phyloP scores from a whole-genome alignment of 2,113 vertebrate genomes.

The Diadophis punctatus region DNA sequence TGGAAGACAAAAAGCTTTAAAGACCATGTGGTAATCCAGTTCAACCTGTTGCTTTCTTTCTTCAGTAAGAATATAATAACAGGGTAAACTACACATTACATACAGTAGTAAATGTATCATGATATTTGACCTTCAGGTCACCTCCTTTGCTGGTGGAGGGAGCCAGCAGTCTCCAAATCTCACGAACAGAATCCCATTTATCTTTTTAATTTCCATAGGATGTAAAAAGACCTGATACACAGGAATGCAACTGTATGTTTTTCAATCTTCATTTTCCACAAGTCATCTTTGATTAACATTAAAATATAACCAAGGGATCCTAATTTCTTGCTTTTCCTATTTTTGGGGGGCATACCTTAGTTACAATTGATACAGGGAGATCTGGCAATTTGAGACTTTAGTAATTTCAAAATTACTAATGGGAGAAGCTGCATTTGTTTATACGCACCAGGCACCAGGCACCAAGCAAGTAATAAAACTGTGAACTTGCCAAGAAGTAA shows the following conservation, averaged over 20 bases:
- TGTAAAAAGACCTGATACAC: neutral
- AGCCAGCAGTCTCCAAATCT: neutral
- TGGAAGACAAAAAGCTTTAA: neutral
- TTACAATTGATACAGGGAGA: neutral
- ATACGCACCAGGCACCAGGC: neutral
- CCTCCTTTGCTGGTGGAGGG: neutral
- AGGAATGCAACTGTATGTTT: neutral
- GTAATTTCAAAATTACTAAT: neutral
- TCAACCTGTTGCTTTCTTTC: neutral
- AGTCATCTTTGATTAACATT: neutral
- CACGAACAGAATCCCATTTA: neutral
- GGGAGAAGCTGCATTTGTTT: neutral
- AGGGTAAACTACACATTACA: neutral
- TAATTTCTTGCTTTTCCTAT: neutral
- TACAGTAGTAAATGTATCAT: neutral
- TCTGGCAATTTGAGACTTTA: neutral
- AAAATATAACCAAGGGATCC: neutral
- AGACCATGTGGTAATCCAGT: neutral
- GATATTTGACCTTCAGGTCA: neutral
- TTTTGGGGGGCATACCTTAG: neutral
- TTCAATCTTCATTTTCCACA: neutral
- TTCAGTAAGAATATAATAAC: neutral
- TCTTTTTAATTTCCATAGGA: neutral
- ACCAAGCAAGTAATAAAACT: neutral
- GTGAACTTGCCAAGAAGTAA: neutral